Evolutionary conservation across 2,888 invertebrate genomes (phyloP).

Genomic region (Thyatira batis): DNA sequence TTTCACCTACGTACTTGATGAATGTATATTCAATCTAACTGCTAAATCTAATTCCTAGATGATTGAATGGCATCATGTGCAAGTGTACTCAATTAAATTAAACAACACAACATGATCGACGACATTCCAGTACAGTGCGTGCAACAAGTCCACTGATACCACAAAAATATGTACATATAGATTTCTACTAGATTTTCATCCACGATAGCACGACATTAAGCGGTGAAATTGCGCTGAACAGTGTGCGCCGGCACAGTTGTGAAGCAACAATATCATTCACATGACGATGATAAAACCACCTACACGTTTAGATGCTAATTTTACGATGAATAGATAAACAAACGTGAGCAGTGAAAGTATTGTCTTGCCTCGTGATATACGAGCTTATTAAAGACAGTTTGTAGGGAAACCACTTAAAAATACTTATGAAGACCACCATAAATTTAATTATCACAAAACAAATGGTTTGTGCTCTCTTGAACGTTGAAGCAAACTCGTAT

Average conservation of each 20-base stretch:
- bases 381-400: neutral
- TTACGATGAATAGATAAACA: neutral
- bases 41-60: too few relatives aligned
- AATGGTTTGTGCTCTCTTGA: too few relatives aligned
- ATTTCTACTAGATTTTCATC: neutral
- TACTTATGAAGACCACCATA: neutral
- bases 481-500: too few relatives aligned
- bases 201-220: conserved; percentile 4
- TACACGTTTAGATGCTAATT: conserved; percentile 5
- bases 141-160: neutral
- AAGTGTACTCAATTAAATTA: neutral
- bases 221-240: conserved; percentile 11
- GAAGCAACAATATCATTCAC: conserved; percentile 9
- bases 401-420: neutral
- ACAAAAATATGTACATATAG: neutral
- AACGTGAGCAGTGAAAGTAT: conserved; percentile 1
- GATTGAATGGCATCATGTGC: too few relatives aligned
- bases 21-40: too few relatives aligned
- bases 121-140: neutral
- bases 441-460: neutral
- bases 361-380: neutral
- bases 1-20: too few relatives aligned
- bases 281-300: conserved; percentile 13
- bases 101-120: neutral
- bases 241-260: neutral